Evolutionary conservation across 2,797 vertebrate genomes (phyloP), one percentile per base, ranked within the genome.

Genomic region (Perodicticus potto): DNA sequence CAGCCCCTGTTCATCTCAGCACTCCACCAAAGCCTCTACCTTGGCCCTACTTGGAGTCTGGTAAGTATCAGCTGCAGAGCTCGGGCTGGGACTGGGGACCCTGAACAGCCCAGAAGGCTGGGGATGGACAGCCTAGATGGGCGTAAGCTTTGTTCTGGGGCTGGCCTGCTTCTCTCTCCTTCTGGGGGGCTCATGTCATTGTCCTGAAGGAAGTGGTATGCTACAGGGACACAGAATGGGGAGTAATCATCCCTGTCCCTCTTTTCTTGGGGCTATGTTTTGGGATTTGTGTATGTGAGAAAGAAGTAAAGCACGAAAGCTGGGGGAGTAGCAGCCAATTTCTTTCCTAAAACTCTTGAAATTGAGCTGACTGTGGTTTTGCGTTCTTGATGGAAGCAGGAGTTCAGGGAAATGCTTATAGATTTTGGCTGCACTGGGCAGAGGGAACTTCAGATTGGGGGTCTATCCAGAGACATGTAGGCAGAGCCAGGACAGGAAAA

Each of bases 31-130:
- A 85, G 49, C 63, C 77, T 91, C 76, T 74, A 67, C 40, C 49
- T 57, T 34, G 2, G 0, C 25, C 22, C 45, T n/a, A 20, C 80
- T 9, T 80, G 23, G 67, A 94, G 57, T 53, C 87, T 88, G 96
- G 97, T 98, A 40, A 97, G 97, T 96, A 37, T 67, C 12, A 43
- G 19, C 16, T 16, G n/a, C 16, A 32, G 84, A 45, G 29, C 13
- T 12, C 27, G 69, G 82, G 59, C 14, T 74, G 37, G 45, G 27
- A 6, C 69, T 13, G 0, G 73, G 40, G 29, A 12, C 29, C n/a
- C 89, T 61, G n/a, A 19, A 4, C 1, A 55, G 57, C 14, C 17
- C 23, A 43, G 74, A 2, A 37, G 22, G 45, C 13, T 12, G 11
- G 14, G 22, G 3, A 11, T 61, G 86, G n/a, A 13, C 40, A 25